Conservation (phyloP, 92 coral and sea anemone species). For the Parazoanthus darwini region DNA sequence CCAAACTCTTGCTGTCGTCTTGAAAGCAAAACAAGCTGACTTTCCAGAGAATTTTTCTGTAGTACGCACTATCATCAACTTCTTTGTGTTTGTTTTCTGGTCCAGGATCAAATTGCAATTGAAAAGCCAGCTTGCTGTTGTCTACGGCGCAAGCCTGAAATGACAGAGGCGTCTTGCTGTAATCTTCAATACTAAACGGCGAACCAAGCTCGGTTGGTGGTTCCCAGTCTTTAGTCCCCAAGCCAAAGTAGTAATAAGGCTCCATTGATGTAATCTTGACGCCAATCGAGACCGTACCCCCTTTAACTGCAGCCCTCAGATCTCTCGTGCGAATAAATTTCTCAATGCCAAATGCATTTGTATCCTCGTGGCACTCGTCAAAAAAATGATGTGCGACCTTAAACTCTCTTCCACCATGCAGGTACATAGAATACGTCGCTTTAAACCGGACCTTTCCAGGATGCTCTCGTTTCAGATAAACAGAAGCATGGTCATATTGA, state of each 20-base stretch:
- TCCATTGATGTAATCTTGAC: slow-evolving; percentile 76
- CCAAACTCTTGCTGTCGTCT: slow-evolving; percentile 74
- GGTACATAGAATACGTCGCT: slow-evolving; percentile 72
- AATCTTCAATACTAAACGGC: slow-evolving; percentile 64
- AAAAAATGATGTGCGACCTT: slow-evolving; percentile 78
- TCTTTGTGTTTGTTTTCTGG: slow-evolving; percentile 62
- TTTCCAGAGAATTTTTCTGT: slow-evolving; percentile 89
- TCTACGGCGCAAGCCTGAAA: slow-evolving; percentile 63
- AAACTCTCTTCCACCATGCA: slow-evolving; percentile 81
- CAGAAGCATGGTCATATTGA: slow-evolving; percentile 79
- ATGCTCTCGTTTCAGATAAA: slow-evolving; percentile 82
- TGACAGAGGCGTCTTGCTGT: slow-evolving; percentile 62
- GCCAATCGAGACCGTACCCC: slow-evolving; percentile 84
- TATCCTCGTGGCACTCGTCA: slow-evolving; percentile 66
- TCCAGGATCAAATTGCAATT: slow-evolving; percentile 81
- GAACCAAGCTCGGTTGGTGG: slow-evolving; percentile 74
- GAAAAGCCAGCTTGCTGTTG: slow-evolving; percentile 72
- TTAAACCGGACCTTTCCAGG: slow-evolving; percentile 81
- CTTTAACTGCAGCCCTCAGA: slow-evolving; percentile 83
- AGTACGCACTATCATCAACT: slow-evolving; percentile 90
- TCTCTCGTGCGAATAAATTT: slow-evolving; percentile 85
- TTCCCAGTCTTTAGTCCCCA: slow-evolving; percentile 79
- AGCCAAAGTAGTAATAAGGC: slow-evolving; percentile 90
- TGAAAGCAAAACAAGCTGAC: slow-evolving; percentile 77
- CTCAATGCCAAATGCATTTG: slow-evolving; percentile 91